Percentiles rank a stretch among this genome's conserved stretches.
These are phyloP conservation scores for Lacerta viridis DNA, from an alignment of 2,797 vertebrate species.

Conservation along the genomic window DNA sequence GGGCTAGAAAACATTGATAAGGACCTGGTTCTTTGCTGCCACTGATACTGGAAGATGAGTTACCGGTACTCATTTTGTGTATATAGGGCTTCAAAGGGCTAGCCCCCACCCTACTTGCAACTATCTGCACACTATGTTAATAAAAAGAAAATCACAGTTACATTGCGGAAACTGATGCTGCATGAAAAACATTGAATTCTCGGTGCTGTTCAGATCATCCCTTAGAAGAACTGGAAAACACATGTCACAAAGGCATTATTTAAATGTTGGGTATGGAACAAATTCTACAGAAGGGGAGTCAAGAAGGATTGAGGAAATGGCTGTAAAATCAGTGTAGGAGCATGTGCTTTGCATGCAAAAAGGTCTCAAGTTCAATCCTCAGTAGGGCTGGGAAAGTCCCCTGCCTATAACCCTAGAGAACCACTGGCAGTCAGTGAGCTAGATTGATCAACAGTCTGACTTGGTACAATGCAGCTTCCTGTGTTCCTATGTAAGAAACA, in stretches of 20 bases:
- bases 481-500: not conserved
- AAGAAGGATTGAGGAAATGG: not conserved
- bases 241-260: not conserved
- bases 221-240: slow-evolving; percentile 15
- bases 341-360: too few relatives aligned
- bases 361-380: too few relatives aligned
- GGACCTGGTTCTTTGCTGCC: not conserved
- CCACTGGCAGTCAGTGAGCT: too few relatives aligned
- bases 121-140: not conserved
- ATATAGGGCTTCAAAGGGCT: not conserved
- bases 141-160: not conserved
- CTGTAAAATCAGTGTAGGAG: too few relatives aligned
- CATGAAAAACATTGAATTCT: not conserved
- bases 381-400: too few relatives aligned
- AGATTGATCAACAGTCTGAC: too few relatives aligned
- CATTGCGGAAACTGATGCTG: not conserved
- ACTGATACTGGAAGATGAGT: not conserved
- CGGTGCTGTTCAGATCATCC: not conserved
- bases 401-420: too few relatives aligned
- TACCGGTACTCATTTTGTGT: not conserved
- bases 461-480: too few relatives aligned
- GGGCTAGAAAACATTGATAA: not conserved
- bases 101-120: not conserved
- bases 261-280: not conserved
- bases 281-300: slow-evolving; percentile 11